Evolutionary conservation across 2,797 vertebrate genomes (phyloP).

Genomic region (Buphagus erythrorhynchus): DNA sequence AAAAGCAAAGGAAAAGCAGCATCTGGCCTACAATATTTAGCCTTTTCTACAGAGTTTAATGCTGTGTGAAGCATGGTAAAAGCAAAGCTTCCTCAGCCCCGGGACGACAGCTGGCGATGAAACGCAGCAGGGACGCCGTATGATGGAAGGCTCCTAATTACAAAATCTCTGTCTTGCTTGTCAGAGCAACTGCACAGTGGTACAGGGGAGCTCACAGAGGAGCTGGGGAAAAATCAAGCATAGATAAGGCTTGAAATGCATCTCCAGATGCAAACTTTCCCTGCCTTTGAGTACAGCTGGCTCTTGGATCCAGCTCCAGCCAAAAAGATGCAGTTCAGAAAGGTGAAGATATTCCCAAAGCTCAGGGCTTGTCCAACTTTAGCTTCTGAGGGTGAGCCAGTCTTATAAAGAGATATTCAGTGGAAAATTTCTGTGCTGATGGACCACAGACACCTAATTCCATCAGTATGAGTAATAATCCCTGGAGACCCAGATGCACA

Average conservation of each 20-base stretch:
- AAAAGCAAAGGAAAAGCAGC: constrained; percentile 61
- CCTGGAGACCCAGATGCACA: not conserved
- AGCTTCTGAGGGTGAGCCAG: not conserved
- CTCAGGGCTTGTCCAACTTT: not conserved
- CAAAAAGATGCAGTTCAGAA: not conserved
- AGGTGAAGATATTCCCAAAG: not conserved
- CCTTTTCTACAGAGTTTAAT: constrained; percentile 62
- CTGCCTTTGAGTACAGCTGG: not conserved
- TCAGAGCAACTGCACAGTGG: constrained; percentile 1
- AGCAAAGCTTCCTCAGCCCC: constrained; percentile 46
- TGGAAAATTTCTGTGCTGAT: not conserved
- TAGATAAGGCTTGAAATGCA: not conserved
- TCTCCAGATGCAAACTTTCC: not conserved
- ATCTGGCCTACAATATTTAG: constrained; percentile 54
- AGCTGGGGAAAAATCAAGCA: not conserved
- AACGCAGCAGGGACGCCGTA: constrained; percentile 16
- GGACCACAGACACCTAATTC: not conserved
- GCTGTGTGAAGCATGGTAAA: constrained; percentile 62
- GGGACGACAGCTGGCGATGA: constrained; percentile 16
- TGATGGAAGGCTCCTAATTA: constrained; percentile 56
- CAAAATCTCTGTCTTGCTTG: constrained; percentile 52
- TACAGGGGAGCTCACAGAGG: not conserved
- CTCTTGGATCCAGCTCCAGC: not conserved
- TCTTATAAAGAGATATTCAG: not conserved
- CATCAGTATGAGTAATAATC: not conserved